Evolutionary conservation across 1,140 invertebrate genomes (phyloP).

Genomic region (Antheraea mylitta): DNA sequence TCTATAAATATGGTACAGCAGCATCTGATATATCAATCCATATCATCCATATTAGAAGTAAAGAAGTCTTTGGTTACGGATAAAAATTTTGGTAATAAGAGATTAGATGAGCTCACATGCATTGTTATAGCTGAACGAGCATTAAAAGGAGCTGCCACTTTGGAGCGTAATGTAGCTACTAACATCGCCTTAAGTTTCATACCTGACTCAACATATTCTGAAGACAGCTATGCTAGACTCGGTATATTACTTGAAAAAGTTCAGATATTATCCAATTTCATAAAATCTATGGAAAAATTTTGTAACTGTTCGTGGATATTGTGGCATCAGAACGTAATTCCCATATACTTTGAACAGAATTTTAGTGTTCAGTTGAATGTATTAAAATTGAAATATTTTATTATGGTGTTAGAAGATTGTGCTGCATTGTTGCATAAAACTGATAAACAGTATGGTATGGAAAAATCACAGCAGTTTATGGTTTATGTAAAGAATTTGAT

Average conservation of each 20-base stretch:
- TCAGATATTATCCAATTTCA: conserved; percentile 81
- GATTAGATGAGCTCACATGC: conserved; percentile 82
- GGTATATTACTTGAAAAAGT: conserved; percentile 81
- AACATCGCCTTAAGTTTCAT: conserved; percentile 85
- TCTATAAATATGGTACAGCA: conserved; percentile 84
- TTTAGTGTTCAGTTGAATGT: conserved; percentile 82
- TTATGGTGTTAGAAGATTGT: conserved; percentile 83
- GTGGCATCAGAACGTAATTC: conserved; percentile 89
- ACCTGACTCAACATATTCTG: conserved; percentile 77
- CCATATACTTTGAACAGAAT: conserved; percentile 87
- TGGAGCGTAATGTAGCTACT: conserved; percentile 82
- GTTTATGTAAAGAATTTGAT: conserved; percentile 53
- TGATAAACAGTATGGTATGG: conserved; percentile 43
- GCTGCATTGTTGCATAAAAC: conserved; percentile 53
- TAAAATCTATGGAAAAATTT: conserved; percentile 79
- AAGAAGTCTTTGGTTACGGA: conserved; percentile 72
- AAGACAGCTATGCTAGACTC: conserved; percentile 78
- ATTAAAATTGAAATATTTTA: conserved; percentile 83
- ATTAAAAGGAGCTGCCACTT: conserved; percentile 84
- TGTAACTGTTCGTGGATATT: conserved; percentile 90
- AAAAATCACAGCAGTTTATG: conserved; percentile 55
- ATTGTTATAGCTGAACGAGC: conserved; percentile 86
- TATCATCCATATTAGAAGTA: conserved; percentile 78
- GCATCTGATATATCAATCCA: conserved; percentile 83
- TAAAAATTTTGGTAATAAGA: conserved; percentile 74